Base-by-base conservation (phyloP, 2,797 vertebrate species). In the Poecilia gillii region DNA sequence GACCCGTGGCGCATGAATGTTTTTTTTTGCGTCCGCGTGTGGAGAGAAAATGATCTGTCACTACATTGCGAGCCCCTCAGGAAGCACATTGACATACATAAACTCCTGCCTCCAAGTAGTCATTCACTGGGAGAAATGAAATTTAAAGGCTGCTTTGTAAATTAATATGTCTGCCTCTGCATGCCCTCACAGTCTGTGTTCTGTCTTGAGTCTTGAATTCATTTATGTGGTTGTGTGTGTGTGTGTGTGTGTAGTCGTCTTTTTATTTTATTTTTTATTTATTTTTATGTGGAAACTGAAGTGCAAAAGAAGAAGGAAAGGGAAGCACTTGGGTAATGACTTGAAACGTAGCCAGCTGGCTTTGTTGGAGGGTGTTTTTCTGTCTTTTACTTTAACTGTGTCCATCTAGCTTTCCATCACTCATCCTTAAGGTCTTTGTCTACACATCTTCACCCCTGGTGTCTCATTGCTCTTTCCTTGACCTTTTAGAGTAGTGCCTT, bases 301-400 rank as follows among this genome's bases (percentile, higher is more conserved):
- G 89, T 77, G 89, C 78, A 81, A 81, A 87, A 82, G 76, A 78
- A 81, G 91, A 84, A 74, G 78, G 83, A 85, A 89, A 84, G 70
- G 78, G 81, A 91, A 90, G 91, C 91, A 91, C 88, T 93, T 80
- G 83, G 85, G 85, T 90, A 93, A 93, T 93, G 90, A 93, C 83
- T 91, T 94, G 89, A 91, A 91, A 86, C 75, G 18, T 20, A 25
- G 88, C 93, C 94, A 93, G 85, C 80, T 92, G 89, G 84, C 85
- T 87, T 41, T 47, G 45, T 85, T 73, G 76, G 85, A 57, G 33
- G 81, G 76, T 81, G 51, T 82, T 78, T 83, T 14, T 74, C 13
- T 84, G 73, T 84, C 47, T 93, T 78, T 88, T 75, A 79, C 78
- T 83, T 57, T 83, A 20, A 55, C n/a, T 82, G 72, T 85, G 33